Base-by-base conservation (phyloP, 2,113 vertebrate species). In the Gobio gobio region DNA sequence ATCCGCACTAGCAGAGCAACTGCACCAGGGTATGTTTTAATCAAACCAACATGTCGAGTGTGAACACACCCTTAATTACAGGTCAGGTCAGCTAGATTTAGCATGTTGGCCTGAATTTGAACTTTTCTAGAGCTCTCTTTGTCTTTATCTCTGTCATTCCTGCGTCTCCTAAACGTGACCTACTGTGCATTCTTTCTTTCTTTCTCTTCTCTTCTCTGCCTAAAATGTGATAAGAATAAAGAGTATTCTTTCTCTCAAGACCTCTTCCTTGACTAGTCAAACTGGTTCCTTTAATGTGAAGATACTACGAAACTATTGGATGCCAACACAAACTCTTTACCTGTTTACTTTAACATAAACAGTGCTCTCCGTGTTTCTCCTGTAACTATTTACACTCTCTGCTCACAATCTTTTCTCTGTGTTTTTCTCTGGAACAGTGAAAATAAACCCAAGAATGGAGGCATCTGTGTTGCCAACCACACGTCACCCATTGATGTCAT, bases 401-500 rank as follows among this genome's bases (percentile, higher is more conserved):
- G 9, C 66, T 43, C 66, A 75, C 43, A 26, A 12, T 75, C 43
- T 74, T n/a, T 2, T 74, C 12, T 74, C 43, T 77, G 26, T 49
- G 43, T 78, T 9, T 78, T 58, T 78, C 26, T 86, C 20, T 86
- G 72, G 45, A 22, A 43, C 72, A 98, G 97, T 86, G 95, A 97
- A 83, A 98, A 98, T 93, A 96, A 96, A 86, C 96, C 97, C 16
- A 95, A 93, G 84, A 97, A 97, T 0, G 97, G 96, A 33, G 97
- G 96, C 18, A 97, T 99, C 91, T 98, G 97, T 10, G 97, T 98
- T 90, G 97, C 97, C 49, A 99, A 98, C 87, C 97, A 99, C 85
- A 98, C 97, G 0, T 98, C 97, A 66, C 97, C 97, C 13, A 97
- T 98, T 0, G 97, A 98, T 0, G 95, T 97, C 79, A 97, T 98